Percentiles rank a stretch among this genome's conserved stretches.
Conservation (phyloP, 1,140 invertebrate species). For the Caerostris darwini region DNA sequence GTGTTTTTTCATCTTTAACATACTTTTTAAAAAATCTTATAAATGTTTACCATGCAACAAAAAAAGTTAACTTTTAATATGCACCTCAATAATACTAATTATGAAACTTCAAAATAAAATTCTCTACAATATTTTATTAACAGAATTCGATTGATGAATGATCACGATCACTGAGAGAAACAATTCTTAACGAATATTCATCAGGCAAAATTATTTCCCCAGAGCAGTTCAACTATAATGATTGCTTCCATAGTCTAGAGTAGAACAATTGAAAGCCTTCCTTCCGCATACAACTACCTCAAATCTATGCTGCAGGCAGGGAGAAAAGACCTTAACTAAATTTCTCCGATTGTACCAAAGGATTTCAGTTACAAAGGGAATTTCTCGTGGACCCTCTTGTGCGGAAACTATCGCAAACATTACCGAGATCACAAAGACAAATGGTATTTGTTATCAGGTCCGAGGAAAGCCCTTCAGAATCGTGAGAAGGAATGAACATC, state of each 20-base stretch:
- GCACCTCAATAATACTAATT: too few relatives aligned
- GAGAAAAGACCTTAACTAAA: neutral
- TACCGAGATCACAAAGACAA: neutral
- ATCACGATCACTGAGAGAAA: neutral
- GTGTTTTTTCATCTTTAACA: too few relatives aligned
- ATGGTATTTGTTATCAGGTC: constrained; percentile 7
- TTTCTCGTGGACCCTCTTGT: neutral
- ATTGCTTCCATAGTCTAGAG: neutral
- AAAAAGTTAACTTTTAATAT: too few relatives aligned
- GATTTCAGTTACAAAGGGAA: constrained; percentile 8
- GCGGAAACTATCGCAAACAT: neutral
- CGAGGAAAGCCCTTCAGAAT: neutral
- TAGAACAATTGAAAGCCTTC: neutral
- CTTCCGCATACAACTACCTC: neutral
- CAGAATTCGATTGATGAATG: too few relatives aligned
- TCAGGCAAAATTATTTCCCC: neutral
- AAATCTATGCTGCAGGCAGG: too few relatives aligned
- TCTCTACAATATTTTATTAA: too few relatives aligned
- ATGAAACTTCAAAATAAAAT: too few relatives aligned
- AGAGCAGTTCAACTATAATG: neutral
- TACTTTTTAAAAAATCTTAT: too few relatives aligned
- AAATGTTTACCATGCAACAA: too few relatives aligned
- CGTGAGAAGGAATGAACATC: neutral
- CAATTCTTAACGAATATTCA: neutral
- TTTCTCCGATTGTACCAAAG: neutral